Evolutionary conservation across 1,140 invertebrate genomes (phyloP).

Genomic region (Drosophila murphyi): DNA sequence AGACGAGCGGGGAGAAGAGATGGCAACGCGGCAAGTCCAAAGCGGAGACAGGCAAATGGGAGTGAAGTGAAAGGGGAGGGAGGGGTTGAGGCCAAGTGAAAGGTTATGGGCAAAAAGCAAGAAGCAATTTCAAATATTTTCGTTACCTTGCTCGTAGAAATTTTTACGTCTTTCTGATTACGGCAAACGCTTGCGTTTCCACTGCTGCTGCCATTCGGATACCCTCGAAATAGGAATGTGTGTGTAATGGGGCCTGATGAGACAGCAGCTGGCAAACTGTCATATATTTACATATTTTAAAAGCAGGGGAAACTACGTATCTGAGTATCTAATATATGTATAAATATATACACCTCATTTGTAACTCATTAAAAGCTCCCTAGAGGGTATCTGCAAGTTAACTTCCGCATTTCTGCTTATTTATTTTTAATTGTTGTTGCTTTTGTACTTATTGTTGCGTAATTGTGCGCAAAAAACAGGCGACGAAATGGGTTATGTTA

Average conservation of each 20-base stretch:
- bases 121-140: conserved; percentile 82
- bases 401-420: neutral
- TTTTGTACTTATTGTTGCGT: conserved; percentile 67
- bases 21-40: neutral
- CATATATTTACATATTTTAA: no score
- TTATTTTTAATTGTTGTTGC: conserved; percentile 23
- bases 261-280: neutral
- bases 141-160: conserved; percentile 74
- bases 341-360: no score
- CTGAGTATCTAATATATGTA: no score
- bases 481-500: conserved; percentile 65
- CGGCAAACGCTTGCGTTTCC: conserved; percentile 48
- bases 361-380: neutral
- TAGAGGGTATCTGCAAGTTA: conserved; percentile 8
- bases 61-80: neutral
- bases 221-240: conserved; percentile 4
- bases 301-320: neutral
- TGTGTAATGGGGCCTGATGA: neutral
- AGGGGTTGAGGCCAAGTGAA: conserved; percentile 10
- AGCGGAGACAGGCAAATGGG: conserved; percentile 3
- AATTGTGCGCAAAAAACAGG: conserved; percentile 72
- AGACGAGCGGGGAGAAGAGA: neutral
- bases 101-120: conserved; percentile 61
- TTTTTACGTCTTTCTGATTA: conserved; percentile 82
- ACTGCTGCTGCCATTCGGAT: conserved; percentile 23